Base-by-base conservation (phyloP, 2,888 invertebrate species). In the Eueremaeus valkanovi region DNA sequence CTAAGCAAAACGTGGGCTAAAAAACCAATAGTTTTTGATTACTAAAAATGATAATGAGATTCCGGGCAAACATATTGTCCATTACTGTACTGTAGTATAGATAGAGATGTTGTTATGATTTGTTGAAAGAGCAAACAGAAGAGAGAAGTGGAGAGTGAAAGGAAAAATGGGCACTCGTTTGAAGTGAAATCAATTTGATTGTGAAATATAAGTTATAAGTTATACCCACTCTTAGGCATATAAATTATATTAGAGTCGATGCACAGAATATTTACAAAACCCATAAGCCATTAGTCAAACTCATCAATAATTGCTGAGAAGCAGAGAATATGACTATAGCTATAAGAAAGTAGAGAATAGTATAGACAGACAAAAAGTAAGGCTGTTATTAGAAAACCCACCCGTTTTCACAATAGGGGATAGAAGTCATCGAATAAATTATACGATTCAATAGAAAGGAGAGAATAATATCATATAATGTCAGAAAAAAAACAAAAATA, bases 261-360 rank as follows among this genome's bases (percentile, higher is more conserved):
- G 33, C n/a, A 66, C 18, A 29, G 31, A 3, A 29, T 6, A 11
- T 45, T 61, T 29, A 29, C 2, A 16, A 36, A 66, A 66, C 18
- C 63, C 63, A 66, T 66, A 66, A 66, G 63, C 16, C 63, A 66
- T 66, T 66, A 66, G 63, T 36, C 36, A 66, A 66, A 66, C 31
- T 36, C 36, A 66, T 66, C 63, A 21, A 66, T 66, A 36, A 36
- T n/a, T 18, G n/a, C 29, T 33, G 61, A 11, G 3, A 66, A 21
- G 2, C 36, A 36, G 36, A 36, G 36, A 49, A 61, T 51, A 51
- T 18, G n/a, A n/a, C n/a, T n/a, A n/a, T n/a, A n/a, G n/a, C n/a
- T n/a, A n/a, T n/a, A n/a, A n/a, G n/a, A n/a, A n/a, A 18, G 24
- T 29, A 13, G 27, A 9, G 29, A 58, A 58, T 27, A 58, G 29